Base-by-base conservation (phyloP, 2,797 vertebrate genomes). In the Ptychobarbus kaznakovi region DNA sequence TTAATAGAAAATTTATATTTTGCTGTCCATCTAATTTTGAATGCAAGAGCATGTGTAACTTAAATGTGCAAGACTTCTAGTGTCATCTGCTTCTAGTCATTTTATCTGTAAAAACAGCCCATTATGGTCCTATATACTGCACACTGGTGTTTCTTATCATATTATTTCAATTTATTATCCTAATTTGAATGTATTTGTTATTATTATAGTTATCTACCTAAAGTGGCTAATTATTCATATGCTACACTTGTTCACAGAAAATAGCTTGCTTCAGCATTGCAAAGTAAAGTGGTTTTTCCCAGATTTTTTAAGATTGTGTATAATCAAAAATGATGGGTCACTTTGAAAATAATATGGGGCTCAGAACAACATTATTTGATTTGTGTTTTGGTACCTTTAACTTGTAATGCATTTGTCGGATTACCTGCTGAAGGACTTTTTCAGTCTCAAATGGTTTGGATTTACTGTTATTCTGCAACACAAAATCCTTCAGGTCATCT, bases 321-420 rank as follows among this genome's bases (percentile, higher is more conserved):
- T 22, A 56, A 38, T 76, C 3, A 38, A 38, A 76, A 32, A 13
- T 22, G 18, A 18, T 3, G 3, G 28, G 13, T 22, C 8, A 18
- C 10, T 56, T 76, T 38, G 15, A 18, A 74, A 49, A 32, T 49
- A 51, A 74, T 18, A 10, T 49, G 18, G n/a, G 7, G 15, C 15
- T 28, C 44, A 70, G 68, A 70, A 13, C 8, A 46, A 4, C 1
- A 5, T 32, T 9, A 32, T 73, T 73, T 73, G 49, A 10, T 56
- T 13, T 76, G 11, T 4, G 3, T 38, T 56, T 38, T 76, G 20
- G 38, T 80, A 46, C 16, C 25, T 80, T 22, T 20, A 46, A 65
- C 25, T 79, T 79, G 40, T 20, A 79, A 46, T 32, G 25, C 5
- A 6, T 66, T 65, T 80, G 46, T 80, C 12, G 40, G 77, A 80